Evolutionary conservation across 2,113 vertebrate genomes (phyloP).

Genomic region (Raphicerus campestris): DNA sequence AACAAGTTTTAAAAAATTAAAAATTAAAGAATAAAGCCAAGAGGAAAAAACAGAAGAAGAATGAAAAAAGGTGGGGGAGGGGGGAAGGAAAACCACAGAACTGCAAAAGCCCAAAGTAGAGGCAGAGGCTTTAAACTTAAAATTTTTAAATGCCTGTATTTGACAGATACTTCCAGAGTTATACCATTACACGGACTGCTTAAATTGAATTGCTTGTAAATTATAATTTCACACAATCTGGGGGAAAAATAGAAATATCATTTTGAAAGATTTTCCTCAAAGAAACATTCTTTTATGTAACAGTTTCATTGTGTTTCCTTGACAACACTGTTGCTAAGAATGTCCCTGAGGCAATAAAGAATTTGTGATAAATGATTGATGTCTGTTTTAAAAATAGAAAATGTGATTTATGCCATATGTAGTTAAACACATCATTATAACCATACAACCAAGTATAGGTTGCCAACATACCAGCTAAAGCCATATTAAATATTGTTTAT

Average conservation of each 20-base stretch:
- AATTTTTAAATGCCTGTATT: conserved; percentile 14
- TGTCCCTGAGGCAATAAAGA: conserved; percentile 43
- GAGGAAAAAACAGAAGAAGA: background rate
- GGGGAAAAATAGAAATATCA: conserved; percentile 34
- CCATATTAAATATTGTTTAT: background rate
- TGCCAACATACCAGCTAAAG: background rate
- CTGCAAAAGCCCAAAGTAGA: background rate
- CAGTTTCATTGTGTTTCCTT: conserved; percentile 63
- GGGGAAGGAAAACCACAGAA: background rate
- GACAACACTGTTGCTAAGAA: conserved; percentile 51
- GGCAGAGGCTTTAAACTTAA: background rate
- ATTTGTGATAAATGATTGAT: conserved; percentile 59
- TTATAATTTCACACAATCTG: conserved; percentile 37
- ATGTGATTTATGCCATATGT: conserved; percentile 31
- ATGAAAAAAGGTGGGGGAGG: background rate
- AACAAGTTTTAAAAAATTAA: background rate
- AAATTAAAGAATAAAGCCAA: background rate
- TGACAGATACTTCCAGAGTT: conserved; percentile 17
- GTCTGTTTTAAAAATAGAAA: conserved; percentile 47
- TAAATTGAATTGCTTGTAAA: conserved; percentile 33
- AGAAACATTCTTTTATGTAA: conserved; percentile 43
- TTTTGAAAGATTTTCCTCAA: conserved; percentile 43
- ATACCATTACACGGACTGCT: background rate
- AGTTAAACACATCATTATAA: conserved; percentile 45
- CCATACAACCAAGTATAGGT: background rate